phyloP scores from a whole-genome alignment of 2,797 vertebrate species.

The Poecilia gillii region DNA sequence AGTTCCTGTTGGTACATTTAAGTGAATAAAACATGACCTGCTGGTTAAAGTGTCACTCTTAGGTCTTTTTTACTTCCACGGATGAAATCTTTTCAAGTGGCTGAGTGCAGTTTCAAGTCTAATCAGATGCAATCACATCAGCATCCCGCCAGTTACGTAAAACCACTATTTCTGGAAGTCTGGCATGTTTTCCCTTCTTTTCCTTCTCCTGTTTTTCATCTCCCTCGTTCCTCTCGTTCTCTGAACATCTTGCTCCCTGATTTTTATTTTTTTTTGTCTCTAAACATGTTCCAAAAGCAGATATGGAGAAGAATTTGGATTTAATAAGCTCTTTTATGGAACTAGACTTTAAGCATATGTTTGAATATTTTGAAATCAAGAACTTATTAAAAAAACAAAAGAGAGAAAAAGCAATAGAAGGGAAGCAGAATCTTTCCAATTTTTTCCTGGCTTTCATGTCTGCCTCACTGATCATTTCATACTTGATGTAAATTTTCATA shows the following conservation, averaged over 20 bases:
- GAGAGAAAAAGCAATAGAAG: not conserved
- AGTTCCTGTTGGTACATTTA: rapidly evolving
- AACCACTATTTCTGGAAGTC: slow-evolving; percentile 57
- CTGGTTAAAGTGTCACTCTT: not conserved
- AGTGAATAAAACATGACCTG: slow-evolving; percentile 4
- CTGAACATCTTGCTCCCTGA: slow-evolving; percentile 21
- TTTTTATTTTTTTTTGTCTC: slow-evolving; percentile 18
- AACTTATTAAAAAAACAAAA: not conserved
- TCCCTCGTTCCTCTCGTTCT: slow-evolving; percentile 1
- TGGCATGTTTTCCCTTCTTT: slow-evolving; percentile 11
- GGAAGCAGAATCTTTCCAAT: not conserved
- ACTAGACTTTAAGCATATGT: slow-evolving; percentile 10
- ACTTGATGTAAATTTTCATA: slow-evolving; percentile 25
- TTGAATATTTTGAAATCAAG: not conserved
- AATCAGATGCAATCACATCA: slow-evolving; percentile 75
- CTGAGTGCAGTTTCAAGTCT: slow-evolving; percentile 59
- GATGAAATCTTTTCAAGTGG: slow-evolving; percentile 37
- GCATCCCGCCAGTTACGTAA: slow-evolving; percentile 61
- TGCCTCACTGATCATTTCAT: slow-evolving; percentile 10
- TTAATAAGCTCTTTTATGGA: not conserved
- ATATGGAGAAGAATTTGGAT: not conserved
- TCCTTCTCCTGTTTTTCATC: not conserved
- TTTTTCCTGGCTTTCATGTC: not conserved
- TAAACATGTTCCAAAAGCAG: slow-evolving; percentile 7
- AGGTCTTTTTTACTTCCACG: not conserved